Evolutionary conservation across 2,888 invertebrate genomes (phyloP).

Genomic region (Dyspetes luteomarginatus): DNA sequence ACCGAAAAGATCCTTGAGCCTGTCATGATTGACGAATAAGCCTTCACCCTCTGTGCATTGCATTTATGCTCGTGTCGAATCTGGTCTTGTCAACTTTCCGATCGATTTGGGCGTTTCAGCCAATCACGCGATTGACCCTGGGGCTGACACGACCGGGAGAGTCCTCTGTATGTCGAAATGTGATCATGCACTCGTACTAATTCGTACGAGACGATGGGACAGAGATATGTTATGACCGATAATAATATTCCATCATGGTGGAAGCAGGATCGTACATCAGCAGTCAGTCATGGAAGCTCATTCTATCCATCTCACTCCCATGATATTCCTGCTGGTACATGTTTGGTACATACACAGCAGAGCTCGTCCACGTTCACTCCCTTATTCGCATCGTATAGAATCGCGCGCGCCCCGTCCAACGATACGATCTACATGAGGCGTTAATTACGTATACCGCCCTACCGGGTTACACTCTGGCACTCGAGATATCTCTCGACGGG

Average conservation of each 20-base stretch:
- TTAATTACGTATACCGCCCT: slow-evolving; percentile 82
- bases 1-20: too few species aligned
- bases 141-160: too few species aligned
- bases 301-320: slow-evolving; percentile 67
- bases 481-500: slow-evolving; percentile 74
- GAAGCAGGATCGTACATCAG: slow-evolving; percentile 80
- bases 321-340: slow-evolving; percentile 71
- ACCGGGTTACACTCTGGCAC: slow-evolving; percentile 81
- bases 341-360: background rate
- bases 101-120: too few species aligned
- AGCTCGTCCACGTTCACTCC: slow-evolving; percentile 11
- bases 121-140: too few species aligned
- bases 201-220: slow-evolving; percentile 73
- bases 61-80: too few species aligned
- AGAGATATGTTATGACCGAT: slow-evolving; percentile 80
- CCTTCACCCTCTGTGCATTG: too few species aligned
- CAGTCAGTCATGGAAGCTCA: slow-evolving; percentile 78
- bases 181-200: background rate
- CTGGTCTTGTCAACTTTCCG: too few species aligned
- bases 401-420: slow-evolving; percentile 53
- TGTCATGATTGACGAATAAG: too few species aligned
- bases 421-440: slow-evolving; percentile 83
- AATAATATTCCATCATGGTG: slow-evolving; percentile 82
- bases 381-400: slow-evolving; percentile 52
- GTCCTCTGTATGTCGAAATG: background rate